Percentiles rank a stretch among this genome's conserved stretches.
Evolutionary conservation across 2,113 vertebrate species (phyloP).

Genomic region (Macaca nemestrina): DNA sequence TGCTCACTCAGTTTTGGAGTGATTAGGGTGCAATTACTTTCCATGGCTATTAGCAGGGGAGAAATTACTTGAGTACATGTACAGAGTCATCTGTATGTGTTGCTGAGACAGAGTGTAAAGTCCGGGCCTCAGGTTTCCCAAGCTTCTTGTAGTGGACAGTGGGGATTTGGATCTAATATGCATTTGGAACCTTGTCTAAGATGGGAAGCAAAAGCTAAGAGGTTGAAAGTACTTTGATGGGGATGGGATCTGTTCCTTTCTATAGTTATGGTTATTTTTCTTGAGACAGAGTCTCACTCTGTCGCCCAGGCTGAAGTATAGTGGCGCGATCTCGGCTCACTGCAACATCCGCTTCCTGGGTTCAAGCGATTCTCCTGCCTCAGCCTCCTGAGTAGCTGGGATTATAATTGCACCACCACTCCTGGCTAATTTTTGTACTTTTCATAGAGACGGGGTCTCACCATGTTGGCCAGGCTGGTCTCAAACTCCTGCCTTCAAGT

Average conservation of each 20-base stretch:
- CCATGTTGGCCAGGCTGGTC: too few species aligned
- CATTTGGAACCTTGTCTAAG: neutral
- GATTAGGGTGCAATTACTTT: neutral
- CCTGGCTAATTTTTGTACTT: too few species aligned
- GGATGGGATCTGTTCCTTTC: neutral
- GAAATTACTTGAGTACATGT: neutral
- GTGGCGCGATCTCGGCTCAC: too few species aligned
- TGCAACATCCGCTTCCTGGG: too few species aligned
- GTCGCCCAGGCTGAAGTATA: too few species aligned
- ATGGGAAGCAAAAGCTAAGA: neutral
- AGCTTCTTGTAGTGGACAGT: neutral
- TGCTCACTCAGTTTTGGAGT: neutral
- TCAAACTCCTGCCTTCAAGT: too few species aligned
- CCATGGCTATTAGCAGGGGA: neutral
- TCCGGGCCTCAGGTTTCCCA: neutral
- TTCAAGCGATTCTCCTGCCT: too few species aligned
- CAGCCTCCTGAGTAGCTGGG: too few species aligned
- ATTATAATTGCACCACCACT: too few species aligned
- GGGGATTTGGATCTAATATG: neutral
- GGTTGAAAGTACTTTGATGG: neutral
- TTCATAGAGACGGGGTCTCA: too few species aligned
- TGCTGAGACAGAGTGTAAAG: neutral
- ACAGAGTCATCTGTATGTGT: neutral
- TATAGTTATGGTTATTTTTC: neutral
- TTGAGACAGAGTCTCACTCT: neutral